Evolutionary conservation across 2,113 vertebrate genomes (phyloP).

Genomic region (Misgurnus mizolepis): DNA sequence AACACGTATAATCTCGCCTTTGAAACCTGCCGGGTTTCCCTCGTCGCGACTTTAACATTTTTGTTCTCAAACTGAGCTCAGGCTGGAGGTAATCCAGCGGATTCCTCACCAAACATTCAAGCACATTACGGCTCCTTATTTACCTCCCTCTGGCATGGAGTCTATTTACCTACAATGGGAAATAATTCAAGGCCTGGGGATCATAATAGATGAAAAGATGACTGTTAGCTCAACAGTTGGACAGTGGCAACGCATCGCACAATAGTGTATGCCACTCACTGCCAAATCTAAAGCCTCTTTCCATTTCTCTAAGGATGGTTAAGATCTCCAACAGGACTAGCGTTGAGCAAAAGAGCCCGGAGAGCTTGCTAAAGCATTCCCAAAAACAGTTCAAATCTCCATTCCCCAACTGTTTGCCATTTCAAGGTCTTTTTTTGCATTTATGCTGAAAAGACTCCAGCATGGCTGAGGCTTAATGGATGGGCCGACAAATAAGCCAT

Average conservation of each 20-base stretch:
- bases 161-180: slow-evolving; percentile 51
- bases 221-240: slow-evolving; percentile 27
- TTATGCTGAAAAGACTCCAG: slow-evolving; percentile 34
- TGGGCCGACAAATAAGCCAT: slow-evolving; percentile 19
- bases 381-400: slow-evolving; percentile 6
- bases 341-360: neutral
- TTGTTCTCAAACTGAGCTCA: slow-evolving; percentile 45
- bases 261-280: slow-evolving; percentile 46
- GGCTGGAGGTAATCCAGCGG: slow-evolving; percentile 51
- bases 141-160: slow-evolving; percentile 26
- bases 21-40: slow-evolving; percentile 39
- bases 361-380: neutral
- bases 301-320: slow-evolving; percentile 31
- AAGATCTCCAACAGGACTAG: slow-evolving; percentile 38
- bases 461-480: slow-evolving; percentile 11
- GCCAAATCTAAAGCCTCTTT: slow-evolving; percentile 33
- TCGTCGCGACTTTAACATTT: slow-evolving; percentile 46
- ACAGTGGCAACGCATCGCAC: slow-evolving; percentile 32
- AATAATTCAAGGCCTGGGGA: slow-evolving; percentile 33
- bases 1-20: slow-evolving; percentile 46
- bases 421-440: slow-evolving; percentile 39
- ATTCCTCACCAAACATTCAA: slow-evolving; percentile 39
- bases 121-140: slow-evolving; percentile 35
- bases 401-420: slow-evolving; percentile 42
- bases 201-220: slow-evolving; percentile 49